Evolutionary conservation across 2,113 vertebrate genomes (phyloP).

Genomic region (Nannospalax galili): DNA sequence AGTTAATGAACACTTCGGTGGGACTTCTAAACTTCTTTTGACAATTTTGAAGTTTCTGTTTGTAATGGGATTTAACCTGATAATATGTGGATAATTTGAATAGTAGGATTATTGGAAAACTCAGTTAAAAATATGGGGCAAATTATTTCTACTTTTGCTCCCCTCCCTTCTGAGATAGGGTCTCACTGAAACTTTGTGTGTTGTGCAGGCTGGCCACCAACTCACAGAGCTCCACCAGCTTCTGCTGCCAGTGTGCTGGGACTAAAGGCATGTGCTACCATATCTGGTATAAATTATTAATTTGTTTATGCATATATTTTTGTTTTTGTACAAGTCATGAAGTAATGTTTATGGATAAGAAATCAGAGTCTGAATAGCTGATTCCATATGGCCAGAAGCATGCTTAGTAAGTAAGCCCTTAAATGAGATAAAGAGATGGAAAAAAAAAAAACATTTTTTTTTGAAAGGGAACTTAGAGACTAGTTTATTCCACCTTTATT

Average conservation of each 20-base stretch:
- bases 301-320: conserved; percentile 42
- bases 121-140: conserved; percentile 14
- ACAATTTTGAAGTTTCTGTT: conserved; percentile 14
- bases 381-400: conserved; percentile 79
- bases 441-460: no score
- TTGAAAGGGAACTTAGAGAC: background rate
- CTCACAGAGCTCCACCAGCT: background rate
- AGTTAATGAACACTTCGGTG: background rate
- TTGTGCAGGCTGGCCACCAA: background rate
- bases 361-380: conserved; percentile 64
- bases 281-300: conserved; percentile 7
- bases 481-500: background rate
- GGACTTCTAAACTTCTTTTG: conserved; percentile 11
- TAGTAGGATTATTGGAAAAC: conserved; percentile 35
- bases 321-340: conserved; percentile 16
- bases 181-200: background rate
- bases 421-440: conserved; percentile 74
- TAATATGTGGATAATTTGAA: conserved; percentile 42
- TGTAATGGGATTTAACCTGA: conserved; percentile 40
- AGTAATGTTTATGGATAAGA: conserved; percentile 35
- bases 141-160: conserved; percentile 52
- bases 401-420: conserved; percentile 70
- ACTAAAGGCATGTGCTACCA: background rate
- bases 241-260: background rate
- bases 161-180: background rate